Conservation (phyloP, 1,140 invertebrate species). For the Drosophila arawakana region DNA sequence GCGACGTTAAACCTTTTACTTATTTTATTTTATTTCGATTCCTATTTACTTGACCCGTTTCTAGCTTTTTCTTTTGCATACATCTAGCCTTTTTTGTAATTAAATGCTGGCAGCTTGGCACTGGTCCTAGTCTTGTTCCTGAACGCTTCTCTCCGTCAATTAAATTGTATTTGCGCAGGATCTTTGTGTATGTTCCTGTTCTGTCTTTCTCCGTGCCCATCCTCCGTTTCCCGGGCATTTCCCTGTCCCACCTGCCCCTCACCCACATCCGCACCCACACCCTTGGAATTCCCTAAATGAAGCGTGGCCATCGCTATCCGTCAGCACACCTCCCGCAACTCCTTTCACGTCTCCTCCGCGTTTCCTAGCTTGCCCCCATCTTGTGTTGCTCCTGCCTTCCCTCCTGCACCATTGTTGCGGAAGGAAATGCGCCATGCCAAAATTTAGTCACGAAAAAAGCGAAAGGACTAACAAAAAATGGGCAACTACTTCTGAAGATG, state of each 20-base stretch:
- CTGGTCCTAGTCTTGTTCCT: slow-evolving; percentile 4
- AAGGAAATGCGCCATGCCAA: slow-evolving; percentile 65
- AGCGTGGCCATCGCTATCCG: slow-evolving; percentile 56
- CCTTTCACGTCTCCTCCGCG: not conserved
- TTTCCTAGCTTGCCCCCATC: not conserved
- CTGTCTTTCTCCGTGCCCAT: not conserved
- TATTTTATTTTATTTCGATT: no score
- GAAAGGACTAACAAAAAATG: slow-evolving; percentile 60
- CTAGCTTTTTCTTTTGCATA: no score
- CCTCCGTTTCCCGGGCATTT: not conserved
- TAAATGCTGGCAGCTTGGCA: not conserved
- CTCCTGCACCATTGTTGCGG: slow-evolving; percentile 33
- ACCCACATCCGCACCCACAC: no score
- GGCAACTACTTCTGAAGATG: slow-evolving; percentile 53
- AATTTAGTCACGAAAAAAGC: slow-evolving; percentile 52
- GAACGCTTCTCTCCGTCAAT: slow-evolving; percentile 65
- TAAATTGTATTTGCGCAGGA: slow-evolving; percentile 76
- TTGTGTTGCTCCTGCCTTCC: not conserved
- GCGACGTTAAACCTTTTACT: no score
- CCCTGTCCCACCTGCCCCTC: no score
- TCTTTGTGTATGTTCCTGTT: slow-evolving; percentile 26
- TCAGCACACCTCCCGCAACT: slow-evolving; percentile 33
- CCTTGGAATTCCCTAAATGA: slow-evolving; percentile 14
- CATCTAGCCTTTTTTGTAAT: no score
- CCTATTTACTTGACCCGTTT: no score